Base-by-base conservation (phyloP, 2,797 vertebrate genomes). In the Lateolabrax maculatus region DNA sequence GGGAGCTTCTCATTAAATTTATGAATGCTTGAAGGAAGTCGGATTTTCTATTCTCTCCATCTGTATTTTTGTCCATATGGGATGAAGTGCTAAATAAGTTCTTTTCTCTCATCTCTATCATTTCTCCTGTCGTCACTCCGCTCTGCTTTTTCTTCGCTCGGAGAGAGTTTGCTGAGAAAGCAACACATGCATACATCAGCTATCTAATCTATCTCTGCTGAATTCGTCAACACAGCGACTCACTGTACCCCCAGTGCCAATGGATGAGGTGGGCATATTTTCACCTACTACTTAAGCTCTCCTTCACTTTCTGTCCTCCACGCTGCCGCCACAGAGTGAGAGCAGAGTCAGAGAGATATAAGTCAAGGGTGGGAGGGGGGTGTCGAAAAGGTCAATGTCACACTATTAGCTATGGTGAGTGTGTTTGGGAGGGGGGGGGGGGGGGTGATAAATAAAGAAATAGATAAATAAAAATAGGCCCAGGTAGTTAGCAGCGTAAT, bases 401-500 rank as follows among this genome's bases (percentile, higher is more conserved):
- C 44, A 19, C 71, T 80, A 85, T 87, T 87, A 85, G 60, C 76
- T 36, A 39, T 51, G 56, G 44, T 29, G 73, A 61, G 57, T 73
- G 81, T 76, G n/a, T n/a, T n/a, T n/a, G 64, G 82, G 69, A 65
- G 55, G n/a, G 36, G 61, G n/a, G n/a, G 66, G 64, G 82, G 69
- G 68, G 55, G n/a, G 36, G 61, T 66, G 53, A 91, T 92, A 93
- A 93, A 92, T 90, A 93, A 90, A 89, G 81, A 85, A 87, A 81
- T 19, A 80, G 75, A 87, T 87, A 83, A 90, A 93, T 92, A 88
- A 93, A 90, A 91, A 90, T 79, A 85, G 74, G 85, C 55, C 67
- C 67, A 77, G 82, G 92, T 92, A 89, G 88, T 93, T 90, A 91
- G 80, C 78, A 18, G 69, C 5, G 76, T 94, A 93, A 90, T 92